A percentile compares a stretch with the other conserved stretches of the same genome.
These are phyloP conservation scores for Regulus satrapa DNA, from an alignment of 2,113 vertebrate genomes.

Conservation along the genomic window DNA sequence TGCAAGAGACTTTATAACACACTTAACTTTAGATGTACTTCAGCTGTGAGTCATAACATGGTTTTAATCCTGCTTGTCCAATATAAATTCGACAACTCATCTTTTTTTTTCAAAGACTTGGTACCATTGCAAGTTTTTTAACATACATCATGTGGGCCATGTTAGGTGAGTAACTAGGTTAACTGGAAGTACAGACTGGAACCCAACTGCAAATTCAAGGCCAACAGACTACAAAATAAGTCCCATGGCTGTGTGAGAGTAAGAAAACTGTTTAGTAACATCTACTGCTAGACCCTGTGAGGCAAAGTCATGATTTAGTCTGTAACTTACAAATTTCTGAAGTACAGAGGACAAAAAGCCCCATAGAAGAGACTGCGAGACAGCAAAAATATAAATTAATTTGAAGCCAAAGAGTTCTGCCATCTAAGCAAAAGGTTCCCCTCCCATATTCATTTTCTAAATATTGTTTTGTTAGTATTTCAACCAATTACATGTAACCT, in stretches of 20 bases:
- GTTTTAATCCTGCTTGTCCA: neutral
- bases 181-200: neutral
- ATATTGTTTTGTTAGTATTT: neutral
- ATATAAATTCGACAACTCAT: neutral
- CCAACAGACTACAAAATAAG: neutral
- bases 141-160: accelerated
- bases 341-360: neutral
- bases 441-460: neutral
- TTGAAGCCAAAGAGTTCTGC: neutral
- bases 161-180: neutral
- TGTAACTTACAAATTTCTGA: neutral
- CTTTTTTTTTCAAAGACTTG: neutral
- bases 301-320: neutral
- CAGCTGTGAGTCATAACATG: neutral
- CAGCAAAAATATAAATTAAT: neutral
- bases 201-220: neutral
- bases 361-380: neutral
- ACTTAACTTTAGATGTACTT: neutral
- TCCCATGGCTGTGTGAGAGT: neutral
- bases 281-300: neutral
- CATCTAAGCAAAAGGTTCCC: neutral
- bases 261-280: neutral
- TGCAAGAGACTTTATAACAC: neutral
- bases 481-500: neutral
- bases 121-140: neutral